Evolutionary conservation across 1,140 invertebrate genomes (phyloP).

Genomic region (Philopotamus ludificatus): DNA sequence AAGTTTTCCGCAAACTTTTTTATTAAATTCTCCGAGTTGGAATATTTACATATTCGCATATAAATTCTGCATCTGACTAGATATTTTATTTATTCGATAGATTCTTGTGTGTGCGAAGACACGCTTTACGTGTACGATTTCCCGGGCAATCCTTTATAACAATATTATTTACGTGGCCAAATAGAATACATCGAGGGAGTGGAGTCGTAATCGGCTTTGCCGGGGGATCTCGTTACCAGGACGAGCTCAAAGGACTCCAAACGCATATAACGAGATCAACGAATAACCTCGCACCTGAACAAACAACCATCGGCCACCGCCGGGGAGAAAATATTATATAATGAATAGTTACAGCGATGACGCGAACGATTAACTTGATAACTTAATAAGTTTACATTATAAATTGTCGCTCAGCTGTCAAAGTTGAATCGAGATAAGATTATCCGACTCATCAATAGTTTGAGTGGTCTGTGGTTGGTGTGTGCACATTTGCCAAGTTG

Average conservation of each 20-base stretch:
- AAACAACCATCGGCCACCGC: too few species aligned
- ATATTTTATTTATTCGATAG: too few species aligned
- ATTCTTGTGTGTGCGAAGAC: too few species aligned
- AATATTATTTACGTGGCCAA: neutral
- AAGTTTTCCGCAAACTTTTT: too few species aligned
- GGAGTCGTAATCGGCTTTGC: neutral
- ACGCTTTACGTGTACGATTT: too few species aligned
- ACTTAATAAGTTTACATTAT: neutral
- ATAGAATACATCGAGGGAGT: neutral
- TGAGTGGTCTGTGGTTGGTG: conserved; percentile 13
- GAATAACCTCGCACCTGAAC: conserved; percentile 22
- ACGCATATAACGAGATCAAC: conserved; percentile 14
- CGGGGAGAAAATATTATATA: too few species aligned
- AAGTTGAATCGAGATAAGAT: conserved; percentile 13
- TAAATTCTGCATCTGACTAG: too few species aligned
- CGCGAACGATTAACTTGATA: neutral
- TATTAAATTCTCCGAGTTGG: too few species aligned
- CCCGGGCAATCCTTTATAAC: conserved; percentile 4
- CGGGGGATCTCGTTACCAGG: conserved; percentile 6
- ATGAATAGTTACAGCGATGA: neutral
- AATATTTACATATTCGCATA: too few species aligned
- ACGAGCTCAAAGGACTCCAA: neutral
- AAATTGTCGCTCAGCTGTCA: neutral
- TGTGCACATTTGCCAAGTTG: neutral
- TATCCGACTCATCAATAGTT: conserved; percentile 34